phyloP scores from a whole-genome alignment of 2,113 vertebrate species.

The Takifugu bimaculatus region DNA sequence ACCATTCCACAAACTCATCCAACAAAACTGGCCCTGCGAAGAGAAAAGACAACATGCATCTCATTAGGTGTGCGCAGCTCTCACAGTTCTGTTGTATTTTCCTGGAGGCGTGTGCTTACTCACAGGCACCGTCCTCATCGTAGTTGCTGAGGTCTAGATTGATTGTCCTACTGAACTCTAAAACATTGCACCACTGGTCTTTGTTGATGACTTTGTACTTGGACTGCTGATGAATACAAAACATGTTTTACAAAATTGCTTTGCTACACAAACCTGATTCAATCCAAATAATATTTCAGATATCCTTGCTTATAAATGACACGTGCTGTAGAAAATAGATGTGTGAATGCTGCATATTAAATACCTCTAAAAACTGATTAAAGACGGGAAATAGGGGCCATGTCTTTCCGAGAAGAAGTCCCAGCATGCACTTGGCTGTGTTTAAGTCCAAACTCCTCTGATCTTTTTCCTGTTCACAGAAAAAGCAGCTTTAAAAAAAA shows the following conservation, averaged over 20 bases:
- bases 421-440: conserved; percentile 99
- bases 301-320: neutral
- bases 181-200: conserved; percentile 99
- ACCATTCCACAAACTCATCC: conserved; percentile 99
- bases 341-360: neutral
- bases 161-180: conserved; percentile 99
- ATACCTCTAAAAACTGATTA: conserved; percentile 98
- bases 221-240: conserved; percentile 82
- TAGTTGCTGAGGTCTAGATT: conserved; percentile 99
- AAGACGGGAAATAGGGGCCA: conserved; percentile 99
- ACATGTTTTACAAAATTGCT: neutral
- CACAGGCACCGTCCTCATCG: conserved; percentile 97
- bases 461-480: conserved; percentile 89
- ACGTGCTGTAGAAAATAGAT: neutral
- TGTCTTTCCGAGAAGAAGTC: conserved; percentile 95
- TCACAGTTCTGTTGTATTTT: neutral
- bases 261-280: neutral
- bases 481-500: neutral
- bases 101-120: conserved; percentile 61
- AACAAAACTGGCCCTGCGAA: conserved; percentile 94
- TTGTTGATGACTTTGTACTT: conserved; percentile 99
- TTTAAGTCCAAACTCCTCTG: conserved; percentile 99
- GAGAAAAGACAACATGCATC: conserved; percentile 4
- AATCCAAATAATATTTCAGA: neutral
- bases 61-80: neutral